phyloP scores from a whole-genome alignment of 2,797 vertebrate genomes.

The Syndactyla subalaris region DNA sequence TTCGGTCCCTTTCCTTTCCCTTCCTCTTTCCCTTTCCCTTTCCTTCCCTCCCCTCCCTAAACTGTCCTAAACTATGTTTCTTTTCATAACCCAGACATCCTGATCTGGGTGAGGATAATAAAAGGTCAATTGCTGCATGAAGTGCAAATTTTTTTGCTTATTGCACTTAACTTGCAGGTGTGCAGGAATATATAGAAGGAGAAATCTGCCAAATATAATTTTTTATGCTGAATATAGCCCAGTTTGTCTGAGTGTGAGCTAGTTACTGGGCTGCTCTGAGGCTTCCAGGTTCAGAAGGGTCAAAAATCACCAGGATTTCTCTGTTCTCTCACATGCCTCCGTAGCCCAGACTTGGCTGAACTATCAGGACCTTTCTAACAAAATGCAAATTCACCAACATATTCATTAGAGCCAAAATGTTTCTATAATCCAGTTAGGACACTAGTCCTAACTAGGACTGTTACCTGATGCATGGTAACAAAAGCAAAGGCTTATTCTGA shows the following conservation, averaged over 20 bases:
- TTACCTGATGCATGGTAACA: not conserved
- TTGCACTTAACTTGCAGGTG: conserved; percentile 30
- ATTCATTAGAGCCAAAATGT: not conserved
- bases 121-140: conserved; percentile 2
- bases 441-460: not conserved
- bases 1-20: not conserved
- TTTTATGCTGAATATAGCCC: not conserved
- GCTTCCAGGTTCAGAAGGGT: not conserved
- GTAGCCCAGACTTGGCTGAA: not conserved
- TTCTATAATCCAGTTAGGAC: not conserved
- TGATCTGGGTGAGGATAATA: not conserved
- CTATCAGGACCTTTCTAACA: not conserved
- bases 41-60: not conserved
- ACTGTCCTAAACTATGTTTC: not conserved
- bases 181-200: not conserved
- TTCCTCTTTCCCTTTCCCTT: not conserved
- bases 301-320: not conserved
- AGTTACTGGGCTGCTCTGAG: not conserved
- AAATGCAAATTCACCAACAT: not conserved
- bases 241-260: not conserved
- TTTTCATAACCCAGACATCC: not conserved
- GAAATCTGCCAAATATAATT: not conserved
- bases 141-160: conserved; percentile 11
- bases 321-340: not conserved
- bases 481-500: not conserved